A percentile compares a stretch with the other conserved stretches of the same genome.
Conservation (phyloP, 2,888 invertebrate species). For the Agonopterix alstromeriana region DNA sequence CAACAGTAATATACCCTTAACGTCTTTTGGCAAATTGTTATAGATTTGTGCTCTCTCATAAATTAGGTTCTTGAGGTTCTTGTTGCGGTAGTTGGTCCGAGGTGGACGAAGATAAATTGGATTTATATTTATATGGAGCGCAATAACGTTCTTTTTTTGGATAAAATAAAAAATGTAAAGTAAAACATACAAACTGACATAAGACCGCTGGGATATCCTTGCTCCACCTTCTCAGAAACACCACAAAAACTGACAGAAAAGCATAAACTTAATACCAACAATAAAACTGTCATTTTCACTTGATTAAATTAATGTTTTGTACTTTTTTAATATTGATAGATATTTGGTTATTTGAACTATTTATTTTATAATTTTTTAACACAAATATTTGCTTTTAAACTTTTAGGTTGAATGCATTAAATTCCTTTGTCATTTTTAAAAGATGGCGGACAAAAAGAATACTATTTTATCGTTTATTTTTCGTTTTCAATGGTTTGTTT, state of each 20-base stretch:
- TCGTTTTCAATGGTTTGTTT: too few species aligned
- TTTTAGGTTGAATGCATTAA: neutral
- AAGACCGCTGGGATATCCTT: constrained; percentile 57
- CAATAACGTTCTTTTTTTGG: too few species aligned
- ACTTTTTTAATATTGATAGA: neutral
- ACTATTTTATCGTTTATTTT: too few species aligned
- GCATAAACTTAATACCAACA: constrained; percentile 9
- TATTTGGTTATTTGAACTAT: neutral
- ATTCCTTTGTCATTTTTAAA: neutral
- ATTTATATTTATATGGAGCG: too few species aligned
- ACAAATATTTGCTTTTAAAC: neutral
- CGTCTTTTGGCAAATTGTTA: too few species aligned
- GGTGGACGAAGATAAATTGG: too few species aligned
- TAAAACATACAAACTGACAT: constrained; percentile 60
- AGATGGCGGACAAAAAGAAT: neutral
- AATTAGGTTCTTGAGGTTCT: too few species aligned
- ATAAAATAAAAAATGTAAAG: neutral
- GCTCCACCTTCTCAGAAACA: constrained; percentile 24
- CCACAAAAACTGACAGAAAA: constrained; percentile 11
- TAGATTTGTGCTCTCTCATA: too few species aligned
- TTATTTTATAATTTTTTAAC: neutral
- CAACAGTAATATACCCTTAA: too few species aligned
- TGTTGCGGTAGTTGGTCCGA: too few species aligned
- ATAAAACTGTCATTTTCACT: constrained; percentile 7
- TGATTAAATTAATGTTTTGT: neutral